Evolutionary conservation across 2,797 vertebrate genomes (phyloP), one percentile per base, ranked within the genome.

Genomic region (Mus spretus): DNA sequence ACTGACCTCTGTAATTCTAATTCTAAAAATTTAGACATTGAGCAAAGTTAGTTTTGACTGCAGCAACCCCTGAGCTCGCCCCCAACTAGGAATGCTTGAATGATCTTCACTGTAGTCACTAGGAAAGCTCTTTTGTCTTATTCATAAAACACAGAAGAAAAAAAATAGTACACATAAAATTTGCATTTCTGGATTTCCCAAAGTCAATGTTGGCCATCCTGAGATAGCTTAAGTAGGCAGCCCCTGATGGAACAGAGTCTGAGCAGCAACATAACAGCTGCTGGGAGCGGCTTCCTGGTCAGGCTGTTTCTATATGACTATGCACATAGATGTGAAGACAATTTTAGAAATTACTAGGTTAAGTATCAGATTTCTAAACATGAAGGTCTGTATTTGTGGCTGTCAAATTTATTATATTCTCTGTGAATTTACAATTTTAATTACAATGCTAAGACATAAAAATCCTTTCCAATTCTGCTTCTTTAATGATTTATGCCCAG

Each of bases 271-370:
- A 1, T 34, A 80, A 78, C n/a, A 57, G 70, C 20, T 72, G 59
- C 31, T 37, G 59, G 24, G 53, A 53, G 6, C 20, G 0, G 28
- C 88, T 40, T 93, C 31, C 77, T 50, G 63, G 82, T 37, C 53
- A 82, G 47, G 77, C 53, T 65, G 59, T 85, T 77, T 85, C n/a
- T 90, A 28, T 19, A 47, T 75, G 72, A 47, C 37, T 82, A 14
- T 55, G 47, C 31, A 55, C n/a, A n/a, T 89, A 95, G 87, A 86
- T 40, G 74, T 5, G 77, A 40, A 95, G n/a, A 74, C 3, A 94
- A 89, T 44, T 89, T 97, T 85, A 93, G 74, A 93, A 89, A 90
- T 93, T 74, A 90, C 47, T 26, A 91, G 44, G 87, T 74, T 53
- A 90, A 61, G 19, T 24, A 72, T 93, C 31, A 61, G 44, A 91